phyloP scores from a whole-genome alignment of 30 jellyfish, hydroid and myxozoan species.

The Pelagia noctiluca region DNA sequence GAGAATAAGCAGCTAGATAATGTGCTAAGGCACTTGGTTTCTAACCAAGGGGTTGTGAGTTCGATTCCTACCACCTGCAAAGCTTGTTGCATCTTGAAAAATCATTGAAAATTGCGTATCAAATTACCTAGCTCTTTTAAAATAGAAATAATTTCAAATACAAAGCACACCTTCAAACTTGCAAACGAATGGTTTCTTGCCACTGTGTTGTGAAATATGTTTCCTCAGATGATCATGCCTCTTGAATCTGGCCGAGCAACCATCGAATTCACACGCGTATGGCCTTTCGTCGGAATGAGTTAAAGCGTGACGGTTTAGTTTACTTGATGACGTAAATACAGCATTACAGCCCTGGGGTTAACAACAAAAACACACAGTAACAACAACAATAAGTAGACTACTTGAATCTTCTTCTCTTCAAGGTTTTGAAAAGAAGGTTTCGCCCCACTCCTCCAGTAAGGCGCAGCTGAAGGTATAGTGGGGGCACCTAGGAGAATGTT shows the following conservation, averaged over 20 bases:
- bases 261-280: constrained; percentile 18
- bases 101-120: not conserved
- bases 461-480: too few relatives aligned
- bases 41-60: too few relatives aligned
- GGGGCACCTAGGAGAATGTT: too few relatives aligned
- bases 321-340: constrained; percentile 44
- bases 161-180: constrained; percentile 45
- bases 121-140: not conserved
- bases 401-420: too few relatives aligned
- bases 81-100: too few relatives aligned
- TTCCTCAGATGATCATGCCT: constrained; percentile 47
- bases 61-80: too few relatives aligned
- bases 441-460: too few relatives aligned
- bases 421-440: too few relatives aligned
- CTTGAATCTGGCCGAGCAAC: constrained; percentile 41
- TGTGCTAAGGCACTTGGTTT: too few relatives aligned
- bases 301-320: constrained; percentile 51
- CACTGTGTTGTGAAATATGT: constrained; percentile 57
- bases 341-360: constrained; percentile 49
- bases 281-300: constrained; percentile 29
- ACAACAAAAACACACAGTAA: too few relatives aligned
- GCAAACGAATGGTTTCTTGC: constrained; percentile 21
- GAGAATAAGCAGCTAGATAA: too few relatives aligned
- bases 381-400: too few relatives aligned
- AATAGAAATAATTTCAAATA: not conserved